Conservation (phyloP, 2,888 invertebrate species). For the Apocheima hispidaria region DNA sequence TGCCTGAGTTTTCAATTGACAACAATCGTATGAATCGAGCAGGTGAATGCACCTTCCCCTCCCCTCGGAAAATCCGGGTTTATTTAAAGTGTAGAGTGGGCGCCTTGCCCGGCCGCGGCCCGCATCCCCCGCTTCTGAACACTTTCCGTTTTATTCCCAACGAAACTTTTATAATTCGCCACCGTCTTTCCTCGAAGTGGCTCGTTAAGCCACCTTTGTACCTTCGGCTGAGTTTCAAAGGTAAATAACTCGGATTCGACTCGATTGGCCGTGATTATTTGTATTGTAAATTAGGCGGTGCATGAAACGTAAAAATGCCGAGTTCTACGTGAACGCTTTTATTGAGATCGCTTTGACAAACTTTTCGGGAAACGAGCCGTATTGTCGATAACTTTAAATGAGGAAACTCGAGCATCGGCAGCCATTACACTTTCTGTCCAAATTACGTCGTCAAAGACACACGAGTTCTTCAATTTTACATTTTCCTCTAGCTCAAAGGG, state of each 20-base stretch:
- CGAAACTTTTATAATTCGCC: constrained; percentile 62
- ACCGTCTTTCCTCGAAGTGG: constrained; percentile 55
- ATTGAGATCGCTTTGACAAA: constrained; percentile 38
- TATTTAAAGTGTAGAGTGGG: constrained; percentile 53
- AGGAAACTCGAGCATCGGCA: constrained; percentile 23
- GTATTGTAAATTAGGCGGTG: constrained; percentile 66
- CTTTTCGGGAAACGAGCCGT: constrained; percentile 39
- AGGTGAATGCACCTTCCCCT: constrained; percentile 47
- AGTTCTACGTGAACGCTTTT: constrained; percentile 33
- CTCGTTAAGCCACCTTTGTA: constrained; percentile 74
- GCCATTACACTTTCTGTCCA: constrained; percentile 1
- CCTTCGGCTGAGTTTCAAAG: constrained; percentile 57
- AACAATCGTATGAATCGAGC: constrained; percentile 33
- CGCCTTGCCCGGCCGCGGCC: constrained; percentile 48
- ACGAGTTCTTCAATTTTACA: background rate
- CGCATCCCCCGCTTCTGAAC: constrained; percentile 52
- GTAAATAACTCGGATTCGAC: constrained; percentile 66
- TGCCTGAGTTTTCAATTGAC: no score
- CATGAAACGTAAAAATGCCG: constrained; percentile 45
- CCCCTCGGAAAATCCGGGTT: constrained; percentile 54
- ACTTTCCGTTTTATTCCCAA: constrained; percentile 58
- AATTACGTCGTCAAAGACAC: constrained; percentile 1
- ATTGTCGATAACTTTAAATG: constrained; percentile 35
- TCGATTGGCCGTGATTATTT: constrained; percentile 69
- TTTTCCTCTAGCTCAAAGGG: background rate